Evolutionary conservation across 2,113 vertebrate species (phyloP).

Genomic region (Orientallactaga bullata): DNA sequence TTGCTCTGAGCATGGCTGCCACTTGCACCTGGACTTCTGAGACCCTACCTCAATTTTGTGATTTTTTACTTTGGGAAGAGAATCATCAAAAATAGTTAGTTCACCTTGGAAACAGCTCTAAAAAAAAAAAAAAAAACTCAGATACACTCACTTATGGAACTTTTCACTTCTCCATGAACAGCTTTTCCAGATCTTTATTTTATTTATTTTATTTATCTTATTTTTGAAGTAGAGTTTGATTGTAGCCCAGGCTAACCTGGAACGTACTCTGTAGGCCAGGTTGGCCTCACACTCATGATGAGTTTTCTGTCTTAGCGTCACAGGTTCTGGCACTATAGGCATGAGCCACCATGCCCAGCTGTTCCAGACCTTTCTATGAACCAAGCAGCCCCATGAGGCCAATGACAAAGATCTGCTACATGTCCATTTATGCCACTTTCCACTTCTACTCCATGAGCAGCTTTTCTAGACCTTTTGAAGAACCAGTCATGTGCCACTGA

Average conservation of each 20-base stretch:
- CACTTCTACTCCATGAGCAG: not conserved
- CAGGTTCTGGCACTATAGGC: too few species aligned
- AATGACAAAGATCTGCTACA: not conserved
- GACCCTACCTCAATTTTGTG: not conserved
- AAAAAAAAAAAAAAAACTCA: conserved; percentile 16
- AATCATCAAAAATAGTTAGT: not conserved
- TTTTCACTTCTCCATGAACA: not conserved
- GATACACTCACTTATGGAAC: not conserved
- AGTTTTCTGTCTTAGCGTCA: too few species aligned
- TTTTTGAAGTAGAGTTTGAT: too few species aligned
- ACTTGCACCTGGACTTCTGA: not conserved
- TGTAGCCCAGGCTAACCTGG: too few species aligned
- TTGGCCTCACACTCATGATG: too few species aligned
- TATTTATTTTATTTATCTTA: too few species aligned
- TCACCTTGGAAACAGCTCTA: not conserved
- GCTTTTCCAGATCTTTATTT: not conserved
- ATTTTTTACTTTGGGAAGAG: not conserved
- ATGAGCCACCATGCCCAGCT: not conserved
- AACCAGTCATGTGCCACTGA: not conserved
- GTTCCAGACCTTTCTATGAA: conserved; percentile 3
- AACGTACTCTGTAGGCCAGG: too few species aligned
- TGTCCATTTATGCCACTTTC: not conserved
- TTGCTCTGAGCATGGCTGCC: not conserved
- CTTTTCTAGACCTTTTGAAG: conserved; percentile 9
- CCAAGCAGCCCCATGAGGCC: not conserved